Evolutionary conservation across 2,888 invertebrate species (phyloP), one percentile per base, ranked within the genome.

Genomic region (Papilio elwesi): DNA sequence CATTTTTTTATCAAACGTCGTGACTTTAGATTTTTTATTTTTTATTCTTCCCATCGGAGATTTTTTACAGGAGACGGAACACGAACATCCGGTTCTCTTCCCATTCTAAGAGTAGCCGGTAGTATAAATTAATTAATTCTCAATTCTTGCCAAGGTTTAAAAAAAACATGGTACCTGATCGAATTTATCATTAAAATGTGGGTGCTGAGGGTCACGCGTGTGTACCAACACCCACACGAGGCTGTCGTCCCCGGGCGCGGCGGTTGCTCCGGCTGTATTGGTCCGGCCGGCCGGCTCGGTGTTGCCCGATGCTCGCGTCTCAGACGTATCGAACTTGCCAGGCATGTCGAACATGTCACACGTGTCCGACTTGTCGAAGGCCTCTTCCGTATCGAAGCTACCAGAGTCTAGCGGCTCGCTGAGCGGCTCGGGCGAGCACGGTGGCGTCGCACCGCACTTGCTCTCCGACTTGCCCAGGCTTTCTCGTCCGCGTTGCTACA

Each of bases 191-290:
- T 90, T 86, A 83, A 96, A 97, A 80, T 95, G 94, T 47, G 96
- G 96, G 70, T 96, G 95, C 13, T 90, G 88, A 12, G 95, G 95
- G 86, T 96, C 96, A 1, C 97, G 94, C 16, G 96, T 90, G 73
- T 96, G 95, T 78, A 95, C 96, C 83, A 94, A 97, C 86, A 95
- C 96, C 78, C 95, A 95, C 11, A 98, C 97, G 64, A 98, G 94
- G 87, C 97, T 96, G 80, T 96, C 96, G 75, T 91, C 90, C 16
- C 94, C 92, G 76, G 90, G 86, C 75, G 68, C 94, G 92, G 76
- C 43, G 43, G 4, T 9, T 43, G 6, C 43, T 89, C 86, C 75
- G 68, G 74, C 76, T 6, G 26, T 26, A 26, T 26, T 4, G 26
- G 26, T 1, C 26, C 43, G 7, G 43, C 94, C 92, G 76, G 90